These are phyloP conservation scores for Bactericera cockerelli DNA, from an alignment of 1,140 invertebrate species.

Conservation along the genomic window DNA sequence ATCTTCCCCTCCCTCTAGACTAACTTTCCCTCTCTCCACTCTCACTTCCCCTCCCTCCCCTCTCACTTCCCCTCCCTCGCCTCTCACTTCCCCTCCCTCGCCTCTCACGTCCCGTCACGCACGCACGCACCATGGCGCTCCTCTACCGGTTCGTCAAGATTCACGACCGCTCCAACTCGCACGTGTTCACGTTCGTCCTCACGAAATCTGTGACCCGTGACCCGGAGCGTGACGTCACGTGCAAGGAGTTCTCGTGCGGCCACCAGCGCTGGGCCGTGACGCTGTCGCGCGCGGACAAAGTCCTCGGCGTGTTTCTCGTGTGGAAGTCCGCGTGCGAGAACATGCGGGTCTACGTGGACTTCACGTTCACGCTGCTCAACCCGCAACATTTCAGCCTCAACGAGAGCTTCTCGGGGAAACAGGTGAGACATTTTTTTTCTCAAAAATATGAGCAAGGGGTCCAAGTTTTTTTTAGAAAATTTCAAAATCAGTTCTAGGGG, in stretches of 20 bases:
- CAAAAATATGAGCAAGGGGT: too few species aligned
- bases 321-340: conserved; percentile 57
- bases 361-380: conserved; percentile 68
- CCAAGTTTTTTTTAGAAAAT: too few species aligned
- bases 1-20: neutral
- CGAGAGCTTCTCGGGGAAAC: conserved; percentile 65
- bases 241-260: conserved; percentile 69
- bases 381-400: conserved; percentile 73
- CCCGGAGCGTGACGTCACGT: conserved; percentile 62
- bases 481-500: too few species aligned
- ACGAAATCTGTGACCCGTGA: conserved; percentile 62
- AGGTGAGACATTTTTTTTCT: too few species aligned
- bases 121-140: conserved; percentile 47
- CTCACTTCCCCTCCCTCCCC: neutral
- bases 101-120: conserved; percentile 63
- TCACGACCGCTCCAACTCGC: conserved; percentile 65
- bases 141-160: conserved; percentile 70
- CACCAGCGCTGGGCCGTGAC: conserved; percentile 78
- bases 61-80: neutral
- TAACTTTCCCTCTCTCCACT: neutral
- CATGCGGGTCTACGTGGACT: conserved; percentile 65
- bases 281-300: conserved; percentile 60
- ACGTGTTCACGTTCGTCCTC: conserved; percentile 71
- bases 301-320: conserved; percentile 65
- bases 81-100: conserved; percentile 47